phyloP scores from a whole-genome alignment of 2,888 invertebrate species.

The Polydrusus tereticollis region DNA sequence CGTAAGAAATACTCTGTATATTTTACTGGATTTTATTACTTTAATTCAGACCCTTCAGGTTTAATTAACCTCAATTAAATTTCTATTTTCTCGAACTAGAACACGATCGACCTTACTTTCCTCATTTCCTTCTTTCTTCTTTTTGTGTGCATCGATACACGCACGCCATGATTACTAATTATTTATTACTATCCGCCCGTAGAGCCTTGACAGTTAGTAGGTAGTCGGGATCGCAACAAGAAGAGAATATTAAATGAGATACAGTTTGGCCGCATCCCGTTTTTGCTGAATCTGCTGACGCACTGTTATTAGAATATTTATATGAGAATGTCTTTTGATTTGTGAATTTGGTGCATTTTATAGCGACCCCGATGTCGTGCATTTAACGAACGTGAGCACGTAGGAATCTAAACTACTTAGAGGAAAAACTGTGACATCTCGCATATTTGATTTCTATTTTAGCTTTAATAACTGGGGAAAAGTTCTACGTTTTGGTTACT shows the following conservation, averaged over 20 bases:
- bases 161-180: constrained; percentile 9
- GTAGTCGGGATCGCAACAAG: constrained; percentile 2
- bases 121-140: neutral
- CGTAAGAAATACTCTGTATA: too few relatives aligned
- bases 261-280: too few relatives aligned
- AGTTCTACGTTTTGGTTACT: too few relatives aligned
- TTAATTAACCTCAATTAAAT: constrained; percentile 6
- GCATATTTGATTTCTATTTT: too few relatives aligned
- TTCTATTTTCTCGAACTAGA: neutral
- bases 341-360: too few relatives aligned
- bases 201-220: constrained; percentile 27
- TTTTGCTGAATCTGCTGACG: neutral
- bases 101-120: neutral
- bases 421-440: too few relatives aligned
- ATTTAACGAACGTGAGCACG: too few relatives aligned
- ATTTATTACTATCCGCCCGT: neutral
- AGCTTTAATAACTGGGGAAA: too few relatives aligned
- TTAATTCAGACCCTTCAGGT: neutral
- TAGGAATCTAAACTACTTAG: too few relatives aligned
- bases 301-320: too few relatives aligned
- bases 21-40: neutral
- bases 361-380: too few relatives aligned
- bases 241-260: neutral
- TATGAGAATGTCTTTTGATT: too few relatives aligned
- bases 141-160: constrained; percentile 4